A percentile compares a stretch with the other conserved stretches of the same genome.
phyloP scores from a whole-genome alignment of 2,888 invertebrate species.

The Dasysyrphus tricinctus region DNA sequence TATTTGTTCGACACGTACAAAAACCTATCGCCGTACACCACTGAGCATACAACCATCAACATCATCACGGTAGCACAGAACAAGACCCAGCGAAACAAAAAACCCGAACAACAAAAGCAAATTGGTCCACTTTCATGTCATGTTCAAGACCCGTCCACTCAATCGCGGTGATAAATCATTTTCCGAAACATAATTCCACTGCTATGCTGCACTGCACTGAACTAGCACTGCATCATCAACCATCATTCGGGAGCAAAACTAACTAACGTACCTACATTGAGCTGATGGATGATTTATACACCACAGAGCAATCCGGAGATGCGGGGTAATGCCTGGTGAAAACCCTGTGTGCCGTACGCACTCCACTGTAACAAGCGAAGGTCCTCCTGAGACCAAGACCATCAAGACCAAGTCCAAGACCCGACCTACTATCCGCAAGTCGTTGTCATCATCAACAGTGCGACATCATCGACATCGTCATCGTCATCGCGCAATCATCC shows the following conservation, averaged over 20 bases:
- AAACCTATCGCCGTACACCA: conserved; percentile 49
- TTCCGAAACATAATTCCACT: conserved; percentile 75
- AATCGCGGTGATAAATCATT: conserved; percentile 75
- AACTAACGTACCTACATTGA: conserved; percentile 9
- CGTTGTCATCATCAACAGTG: conserved; percentile 50
- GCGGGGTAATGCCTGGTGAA: conserved; percentile 54
- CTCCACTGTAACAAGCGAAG: conserved; percentile 17
- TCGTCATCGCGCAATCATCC: conserved; percentile 73
- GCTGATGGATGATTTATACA: conserved; percentile 58
- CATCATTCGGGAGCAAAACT: conserved; percentile 38
- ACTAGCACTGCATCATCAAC: conserved; percentile 20
- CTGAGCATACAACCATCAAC: not conserved
- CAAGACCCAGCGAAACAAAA: conserved; percentile 28
- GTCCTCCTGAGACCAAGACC: conserved; percentile 40
- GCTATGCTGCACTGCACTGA: conserved; percentile 11
- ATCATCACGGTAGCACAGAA: conserved; percentile 30
- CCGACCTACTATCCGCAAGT: conserved; percentile 52
- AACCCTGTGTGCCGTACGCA: conserved; percentile 56
- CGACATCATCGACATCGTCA: conserved; percentile 60
- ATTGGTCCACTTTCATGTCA: conserved; percentile 76
- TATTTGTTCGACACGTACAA: conserved; percentile 68
- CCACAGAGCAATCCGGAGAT: conserved; percentile 40
- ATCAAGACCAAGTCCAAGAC: conserved; percentile 16
- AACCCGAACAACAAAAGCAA: conserved; percentile 75
- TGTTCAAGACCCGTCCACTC: conserved; percentile 74